Evolutionary conservation across 2,888 invertebrate genomes (phyloP).

Genomic region (Dorcus parallelipipedus): DNA sequence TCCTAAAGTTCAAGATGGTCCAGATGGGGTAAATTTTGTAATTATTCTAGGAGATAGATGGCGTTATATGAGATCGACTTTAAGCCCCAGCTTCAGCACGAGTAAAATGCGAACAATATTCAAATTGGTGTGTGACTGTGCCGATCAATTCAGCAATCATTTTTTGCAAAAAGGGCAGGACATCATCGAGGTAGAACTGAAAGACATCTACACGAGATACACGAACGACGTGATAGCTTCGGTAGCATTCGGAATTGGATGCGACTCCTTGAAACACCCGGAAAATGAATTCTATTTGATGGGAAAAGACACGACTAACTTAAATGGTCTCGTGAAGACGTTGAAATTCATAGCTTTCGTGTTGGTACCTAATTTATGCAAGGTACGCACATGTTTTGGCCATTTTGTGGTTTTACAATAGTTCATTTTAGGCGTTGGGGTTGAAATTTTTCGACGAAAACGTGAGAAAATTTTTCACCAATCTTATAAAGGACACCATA

Average conservation of each 20-base stretch:
- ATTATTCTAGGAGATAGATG: conserved; percentile 22
- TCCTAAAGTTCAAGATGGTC: too few relatives aligned
- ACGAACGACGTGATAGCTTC: conserved; percentile 53
- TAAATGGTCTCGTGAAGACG: conserved; percentile 5
- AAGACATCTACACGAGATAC: conserved; percentile 49
- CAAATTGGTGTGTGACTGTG: conserved; percentile 43
- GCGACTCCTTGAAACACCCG: conserved; percentile 51
- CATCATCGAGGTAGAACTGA: conserved; percentile 44
- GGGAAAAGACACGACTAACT: conserved; percentile 48
- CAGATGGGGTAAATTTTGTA: too few relatives aligned
- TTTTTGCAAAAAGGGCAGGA: conserved; percentile 28
- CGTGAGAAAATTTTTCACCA: conserved; percentile 19
- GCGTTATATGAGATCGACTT: conserved; percentile 47
- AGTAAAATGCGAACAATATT: conserved; percentile 51
- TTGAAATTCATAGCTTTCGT: conserved; percentile 7
- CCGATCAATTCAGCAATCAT: conserved; percentile 22
- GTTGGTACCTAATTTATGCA: conserved; percentile 9
- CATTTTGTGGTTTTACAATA: too few relatives aligned
- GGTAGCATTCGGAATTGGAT: conserved; percentile 51
- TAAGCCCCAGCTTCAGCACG: conserved; percentile 51
- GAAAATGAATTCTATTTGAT: conserved; percentile 53
- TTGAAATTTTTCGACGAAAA: conserved; percentile 7
- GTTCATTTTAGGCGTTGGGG: not conserved
- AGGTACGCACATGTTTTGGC: conserved; percentile 1
- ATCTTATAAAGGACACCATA: conserved; percentile 19